phyloP scores from a whole-genome alignment of 2,113 vertebrate genomes.

The Excalfactoria chinensis region DNA sequence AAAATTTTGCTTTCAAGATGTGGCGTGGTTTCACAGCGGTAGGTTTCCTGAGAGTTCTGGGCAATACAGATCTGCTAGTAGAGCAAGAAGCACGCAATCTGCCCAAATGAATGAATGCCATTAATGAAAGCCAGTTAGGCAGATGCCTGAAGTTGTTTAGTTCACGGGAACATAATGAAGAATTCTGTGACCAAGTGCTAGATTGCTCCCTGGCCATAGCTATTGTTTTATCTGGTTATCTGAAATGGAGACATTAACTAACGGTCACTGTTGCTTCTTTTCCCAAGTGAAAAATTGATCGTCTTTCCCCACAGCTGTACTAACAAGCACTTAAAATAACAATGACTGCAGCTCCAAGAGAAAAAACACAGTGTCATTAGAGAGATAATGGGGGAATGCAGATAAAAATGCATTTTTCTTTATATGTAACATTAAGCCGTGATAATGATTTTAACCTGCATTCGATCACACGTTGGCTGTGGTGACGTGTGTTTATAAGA shows the following conservation, averaged over 20 bases:
- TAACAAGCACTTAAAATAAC: constrained; percentile 71
- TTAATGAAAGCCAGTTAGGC: neutral
- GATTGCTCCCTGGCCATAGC: neutral
- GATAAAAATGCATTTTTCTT: constrained; percentile 72
- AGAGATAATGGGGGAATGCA: constrained; percentile 61
- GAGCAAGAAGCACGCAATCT: neutral
- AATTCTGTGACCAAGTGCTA: neutral
- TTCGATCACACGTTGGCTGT: constrained; percentile 29
- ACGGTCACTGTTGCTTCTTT: constrained; percentile 25
- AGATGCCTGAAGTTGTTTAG: neutral
- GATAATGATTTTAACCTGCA: constrained; percentile 70
- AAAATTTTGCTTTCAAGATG: neutral
- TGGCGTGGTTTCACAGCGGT: accelerated
- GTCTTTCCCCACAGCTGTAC: constrained; percentile 57
- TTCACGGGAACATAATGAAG: neutral
- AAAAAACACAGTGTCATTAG: constrained; percentile 37
- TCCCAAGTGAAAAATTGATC: constrained; percentile 58
- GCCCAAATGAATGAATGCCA: neutral
- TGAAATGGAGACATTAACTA: constrained; percentile 40
- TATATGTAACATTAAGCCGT: constrained; percentile 50
- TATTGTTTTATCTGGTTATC: constrained; percentile 40
- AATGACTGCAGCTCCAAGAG: constrained; percentile 40
- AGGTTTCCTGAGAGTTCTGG: neutral
- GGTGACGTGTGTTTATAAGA: constrained; percentile 57
- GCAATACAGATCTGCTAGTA: neutral